Percentiles rank a stretch among this genome's conserved stretches.
These are phyloP conservation scores for Manis pentadactyla DNA, from an alignment of 2,797 vertebrate species.

Conservation along the genomic window DNA sequence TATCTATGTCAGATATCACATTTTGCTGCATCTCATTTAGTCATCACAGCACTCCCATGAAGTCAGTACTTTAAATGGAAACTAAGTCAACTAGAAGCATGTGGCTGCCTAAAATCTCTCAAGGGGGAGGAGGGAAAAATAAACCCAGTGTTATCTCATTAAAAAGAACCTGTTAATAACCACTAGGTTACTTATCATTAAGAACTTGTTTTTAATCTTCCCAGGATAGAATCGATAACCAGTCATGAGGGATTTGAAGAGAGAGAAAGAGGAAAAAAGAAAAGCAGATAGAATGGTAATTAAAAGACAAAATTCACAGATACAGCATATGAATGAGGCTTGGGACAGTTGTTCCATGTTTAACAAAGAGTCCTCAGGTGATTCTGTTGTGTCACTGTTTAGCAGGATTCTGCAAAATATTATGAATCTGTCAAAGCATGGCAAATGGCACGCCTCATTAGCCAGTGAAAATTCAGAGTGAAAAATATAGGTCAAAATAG, in stretches of 20 bases:
- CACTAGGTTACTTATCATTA: not conserved
- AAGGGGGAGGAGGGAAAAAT: not conserved
- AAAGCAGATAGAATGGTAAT: not conserved
- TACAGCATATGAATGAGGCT: not conserved
- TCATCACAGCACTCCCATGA: not conserved
- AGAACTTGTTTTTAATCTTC: not conserved
- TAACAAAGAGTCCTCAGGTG: not conserved
- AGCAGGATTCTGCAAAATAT: slow-evolving; percentile 29
- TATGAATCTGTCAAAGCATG: slow-evolving; percentile 42
- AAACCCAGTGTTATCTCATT: not conserved
- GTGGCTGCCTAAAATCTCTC: not conserved
- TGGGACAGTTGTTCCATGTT: too few relatives aligned
- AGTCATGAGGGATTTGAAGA: not conserved
- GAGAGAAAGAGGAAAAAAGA: not conserved
- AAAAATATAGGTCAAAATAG: slow-evolving; percentile 57
- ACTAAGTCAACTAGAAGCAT: not conserved
- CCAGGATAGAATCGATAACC: not conserved
- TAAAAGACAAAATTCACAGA: not conserved
- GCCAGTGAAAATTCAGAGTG: slow-evolving; percentile 40
- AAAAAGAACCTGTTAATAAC: not conserved
- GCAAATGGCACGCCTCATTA: slow-evolving; percentile 22
- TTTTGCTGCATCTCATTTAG: not conserved
- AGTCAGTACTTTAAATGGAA: not conserved
- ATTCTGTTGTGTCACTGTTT: not conserved
- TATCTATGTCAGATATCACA: not conserved